Evolutionary conservation across 1,140 invertebrate species (phyloP).

Genomic region (Pseudobourletiella spinata): DNA sequence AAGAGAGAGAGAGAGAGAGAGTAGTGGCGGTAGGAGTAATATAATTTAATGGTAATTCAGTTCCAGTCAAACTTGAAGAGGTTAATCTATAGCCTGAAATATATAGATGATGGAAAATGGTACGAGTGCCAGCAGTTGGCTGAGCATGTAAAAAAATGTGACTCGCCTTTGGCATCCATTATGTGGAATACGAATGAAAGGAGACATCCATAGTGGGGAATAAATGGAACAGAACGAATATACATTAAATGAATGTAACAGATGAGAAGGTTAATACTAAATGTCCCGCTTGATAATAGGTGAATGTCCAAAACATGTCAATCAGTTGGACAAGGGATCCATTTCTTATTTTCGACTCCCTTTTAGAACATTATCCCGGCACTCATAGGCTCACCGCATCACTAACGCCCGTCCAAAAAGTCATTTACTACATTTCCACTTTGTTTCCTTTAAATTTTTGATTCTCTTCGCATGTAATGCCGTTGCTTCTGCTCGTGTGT

Average conservation of each 20-base stretch:
- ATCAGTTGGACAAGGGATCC: slow-evolving; percentile 17
- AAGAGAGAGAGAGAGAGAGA: too few species aligned
- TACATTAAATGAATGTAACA: slow-evolving; percentile 7
- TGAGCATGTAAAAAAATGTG: background rate
- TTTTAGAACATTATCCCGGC: too few species aligned
- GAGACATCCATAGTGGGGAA: background rate
- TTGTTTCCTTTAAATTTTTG: too few species aligned
- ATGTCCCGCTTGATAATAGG: slow-evolving; percentile 18
- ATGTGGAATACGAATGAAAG: background rate
- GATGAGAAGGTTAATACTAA: slow-evolving; percentile 19
- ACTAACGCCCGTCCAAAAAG: too few species aligned
- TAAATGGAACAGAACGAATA: slow-evolving; percentile 14
- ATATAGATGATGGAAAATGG: background rate
- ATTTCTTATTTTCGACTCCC: slow-evolving; percentile 14
- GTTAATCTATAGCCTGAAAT: background rate
- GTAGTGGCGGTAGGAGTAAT: too few species aligned
- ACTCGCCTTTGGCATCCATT: slow-evolving; percentile 1
- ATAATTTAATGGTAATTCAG: background rate
- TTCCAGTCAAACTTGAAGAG: background rate
- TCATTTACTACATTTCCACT: too few species aligned
- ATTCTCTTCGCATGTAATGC: too few species aligned
- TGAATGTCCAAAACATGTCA: slow-evolving; percentile 27
- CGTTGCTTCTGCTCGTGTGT: too few species aligned
- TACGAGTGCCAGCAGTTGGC: too few species aligned
- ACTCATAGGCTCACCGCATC: too few species aligned